Evolutionary conservation across 2,888 invertebrate genomes (phyloP).

Genomic region (Acheta domesticus): DNA sequence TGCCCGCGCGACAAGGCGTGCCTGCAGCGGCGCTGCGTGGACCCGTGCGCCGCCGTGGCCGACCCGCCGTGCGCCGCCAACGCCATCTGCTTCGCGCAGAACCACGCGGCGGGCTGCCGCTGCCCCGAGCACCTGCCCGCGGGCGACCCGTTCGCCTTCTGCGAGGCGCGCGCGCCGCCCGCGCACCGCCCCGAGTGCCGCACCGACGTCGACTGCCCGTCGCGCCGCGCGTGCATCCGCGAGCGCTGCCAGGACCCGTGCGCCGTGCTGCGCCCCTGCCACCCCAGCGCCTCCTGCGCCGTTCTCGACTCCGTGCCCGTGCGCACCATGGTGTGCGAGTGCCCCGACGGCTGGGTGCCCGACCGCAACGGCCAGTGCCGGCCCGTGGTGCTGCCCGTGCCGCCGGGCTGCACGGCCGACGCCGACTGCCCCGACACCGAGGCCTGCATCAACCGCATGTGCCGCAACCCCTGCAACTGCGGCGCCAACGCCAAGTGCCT

Average conservation of each 20-base stretch:
- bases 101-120: constrained; percentile 76
- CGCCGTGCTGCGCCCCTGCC: constrained; percentile 70
- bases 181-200: constrained; percentile 63
- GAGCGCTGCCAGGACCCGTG: constrained; percentile 78
- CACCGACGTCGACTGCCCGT: constrained; percentile 75
- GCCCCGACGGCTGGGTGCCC: constrained; percentile 80
- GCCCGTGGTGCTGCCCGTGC: constrained; percentile 59
- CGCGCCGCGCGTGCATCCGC: constrained; percentile 74
- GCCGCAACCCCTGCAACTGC: constrained; percentile 84
- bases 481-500: constrained; percentile 79
- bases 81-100: constrained; percentile 74
- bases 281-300: constrained; percentile 69
- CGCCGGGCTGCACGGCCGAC: constrained; percentile 72
- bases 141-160: constrained; percentile 77
- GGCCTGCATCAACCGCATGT: constrained; percentile 81
- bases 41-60: constrained; percentile 67
- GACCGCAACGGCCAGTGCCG: constrained; percentile 75
- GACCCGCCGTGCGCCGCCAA: constrained; percentile 70
- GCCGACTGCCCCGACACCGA: constrained; percentile 73
- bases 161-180: constrained; percentile 54
- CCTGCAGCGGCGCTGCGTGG: constrained; percentile 66
- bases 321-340: constrained; percentile 82
- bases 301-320: constrained; percentile 83
- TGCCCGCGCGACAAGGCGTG: constrained; percentile 75
- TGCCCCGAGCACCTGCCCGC: constrained; percentile 76